Evolutionary conservation across 2,113 vertebrate genomes (phyloP).

Genomic region (Dendropsophus ebraccatus): DNA sequence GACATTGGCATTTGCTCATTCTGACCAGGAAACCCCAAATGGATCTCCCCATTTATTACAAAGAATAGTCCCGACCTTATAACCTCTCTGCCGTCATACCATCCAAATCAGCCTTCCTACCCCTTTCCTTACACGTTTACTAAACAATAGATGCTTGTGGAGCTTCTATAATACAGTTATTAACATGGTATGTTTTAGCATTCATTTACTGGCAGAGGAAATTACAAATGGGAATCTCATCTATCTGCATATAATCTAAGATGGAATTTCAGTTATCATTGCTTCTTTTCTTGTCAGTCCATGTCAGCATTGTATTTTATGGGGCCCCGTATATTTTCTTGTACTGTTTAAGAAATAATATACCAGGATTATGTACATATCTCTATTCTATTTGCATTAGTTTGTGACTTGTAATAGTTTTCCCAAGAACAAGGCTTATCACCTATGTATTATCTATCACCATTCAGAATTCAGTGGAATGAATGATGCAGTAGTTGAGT

Average conservation of each 20-base stretch:
- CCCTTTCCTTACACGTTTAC: background rate
- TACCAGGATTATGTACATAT: background rate
- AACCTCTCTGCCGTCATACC: slow-evolving; percentile 10
- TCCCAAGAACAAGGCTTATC: too few relatives aligned
- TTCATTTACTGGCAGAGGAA: slow-evolving; percentile 23
- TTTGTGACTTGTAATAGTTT: background rate
- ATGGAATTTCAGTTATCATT: background rate
- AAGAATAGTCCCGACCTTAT: slow-evolving; percentile 12
- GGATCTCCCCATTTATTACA: slow-evolving; percentile 22
- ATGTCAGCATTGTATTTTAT: background rate
- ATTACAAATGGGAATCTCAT: slow-evolving; percentile 3
- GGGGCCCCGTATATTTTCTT: background rate
- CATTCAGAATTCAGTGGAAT: too few relatives aligned
- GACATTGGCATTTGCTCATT: slow-evolving; percentile 21
- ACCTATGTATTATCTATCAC: too few relatives aligned
- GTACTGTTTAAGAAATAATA: background rate
- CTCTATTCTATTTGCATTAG: background rate
- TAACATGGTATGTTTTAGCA: slow-evolving; percentile 1
- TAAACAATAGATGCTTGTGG: slow-evolving; percentile 21
- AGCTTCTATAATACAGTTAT: slow-evolving; percentile 17
- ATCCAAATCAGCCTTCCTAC: slow-evolving; percentile 22
- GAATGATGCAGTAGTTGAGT: too few relatives aligned
- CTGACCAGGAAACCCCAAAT: slow-evolving; percentile 37
- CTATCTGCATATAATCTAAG: background rate
- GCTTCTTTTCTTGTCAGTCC: background rate